Base-by-base conservation (phyloP, 1,140 invertebrate genomes). In the Drosophila azteca region DNA sequence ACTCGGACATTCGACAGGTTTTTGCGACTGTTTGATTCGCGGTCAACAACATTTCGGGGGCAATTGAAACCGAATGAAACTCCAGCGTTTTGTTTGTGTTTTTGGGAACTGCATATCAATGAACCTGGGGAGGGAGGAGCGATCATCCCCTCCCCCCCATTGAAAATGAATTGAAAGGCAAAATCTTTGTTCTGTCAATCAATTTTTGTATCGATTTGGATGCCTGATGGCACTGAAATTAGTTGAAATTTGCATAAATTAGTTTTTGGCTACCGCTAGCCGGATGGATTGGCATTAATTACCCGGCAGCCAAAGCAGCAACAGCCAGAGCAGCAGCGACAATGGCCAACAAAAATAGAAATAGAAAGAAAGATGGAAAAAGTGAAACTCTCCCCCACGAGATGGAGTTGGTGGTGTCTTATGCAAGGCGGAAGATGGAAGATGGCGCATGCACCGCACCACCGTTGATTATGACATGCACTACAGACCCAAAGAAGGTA, bases 391-490 rank as follows among this genome's bases (percentile, higher is more conserved):
- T 78, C 46, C 31, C 35, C 1, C 0, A 9, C 35, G 35, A 20
- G 17, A 20, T 20, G 17, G 17, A 20, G 17, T 4, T 39, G 35
- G 11, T 39, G 3, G 68, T 51, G 39, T 49, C 82, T 85, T 87
- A 85, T 85, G 81, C 82, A 85, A 85, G 81, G 83, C 81, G 81
- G 81, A 85, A 85, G 81, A 87, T 83, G 74, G 59, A 41, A 54
- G 51, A 55, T 54, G 61, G 62, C 41, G 59, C 68, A 81, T 80
- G 80, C 80, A 80, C 70, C 68, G 80, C 80, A 80, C 70, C 80
- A 80, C 70, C 68, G 61, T 72, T 80, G 81, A 77, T 84, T 85
- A 85, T 85, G 82, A 87, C 53, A 81, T 78, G 82, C 71, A 69
- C 69, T 72, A 84, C 55, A 87, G 78, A 87, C 81, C 81, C 82